Evolutionary conservation across 2,888 invertebrate genomes (phyloP).

Genomic region (Calameuta pallipes): DNA sequence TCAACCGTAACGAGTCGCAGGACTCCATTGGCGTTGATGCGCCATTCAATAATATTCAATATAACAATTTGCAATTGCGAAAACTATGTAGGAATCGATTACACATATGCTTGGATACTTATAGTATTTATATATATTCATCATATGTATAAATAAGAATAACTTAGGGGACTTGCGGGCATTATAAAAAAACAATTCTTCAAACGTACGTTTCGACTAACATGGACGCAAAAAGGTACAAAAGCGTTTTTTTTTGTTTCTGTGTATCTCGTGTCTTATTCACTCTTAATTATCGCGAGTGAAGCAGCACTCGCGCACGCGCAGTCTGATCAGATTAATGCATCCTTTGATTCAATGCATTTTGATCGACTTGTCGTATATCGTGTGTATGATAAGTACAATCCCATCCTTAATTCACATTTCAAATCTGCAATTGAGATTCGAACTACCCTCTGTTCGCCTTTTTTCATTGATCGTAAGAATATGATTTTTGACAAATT

Average conservation of each 20-base stretch:
- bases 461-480: not conserved
- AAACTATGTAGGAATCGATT: slow-evolving; percentile 5
- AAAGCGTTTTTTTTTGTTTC: slow-evolving; percentile 46
- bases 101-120: not conserved
- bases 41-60: not conserved
- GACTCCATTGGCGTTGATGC: not conserved
- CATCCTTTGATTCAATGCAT: slow-evolving; percentile 53
- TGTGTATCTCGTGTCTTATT: slow-evolving; percentile 1
- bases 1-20: not conserved
- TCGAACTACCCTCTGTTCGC: not conserved
- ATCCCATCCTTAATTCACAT: slow-evolving; percentile 32
- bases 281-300: slow-evolving; percentile 9
- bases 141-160: slow-evolving; percentile 22
- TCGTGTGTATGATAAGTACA: slow-evolving; percentile 24
- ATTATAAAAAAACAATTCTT: slow-evolving; percentile 35
- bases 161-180: slow-evolving; percentile 39
- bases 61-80: slow-evolving; percentile 8
- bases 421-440: not conserved
- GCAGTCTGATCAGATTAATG: slow-evolving; percentile 17
- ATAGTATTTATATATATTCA: not conserved
- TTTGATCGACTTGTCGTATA: slow-evolving; percentile 31
- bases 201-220: slow-evolving; percentile 48
- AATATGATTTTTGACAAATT: not conserved
- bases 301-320: not conserved
- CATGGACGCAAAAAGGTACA: slow-evolving; percentile 59